phyloP scores from a whole-genome alignment of 2,113 vertebrate species.

The Toxotes jaculatrix region DNA sequence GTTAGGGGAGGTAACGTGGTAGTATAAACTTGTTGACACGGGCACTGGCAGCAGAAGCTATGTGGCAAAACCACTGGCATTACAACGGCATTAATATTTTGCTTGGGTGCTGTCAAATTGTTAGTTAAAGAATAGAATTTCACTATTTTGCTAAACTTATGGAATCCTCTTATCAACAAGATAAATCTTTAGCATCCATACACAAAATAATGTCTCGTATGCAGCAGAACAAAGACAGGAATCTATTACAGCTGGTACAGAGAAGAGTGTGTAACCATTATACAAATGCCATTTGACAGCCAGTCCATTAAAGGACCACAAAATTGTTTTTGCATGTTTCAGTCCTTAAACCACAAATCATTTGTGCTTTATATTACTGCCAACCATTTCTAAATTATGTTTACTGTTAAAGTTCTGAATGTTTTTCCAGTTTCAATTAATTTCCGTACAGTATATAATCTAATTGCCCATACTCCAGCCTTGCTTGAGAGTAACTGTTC shows the following conservation, averaged over 20 bases:
- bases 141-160: background rate
- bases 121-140: background rate
- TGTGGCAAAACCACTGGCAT: background rate
- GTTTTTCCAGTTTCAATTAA: background rate
- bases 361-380: background rate
- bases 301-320: conserved; percentile 13
- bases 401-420: background rate
- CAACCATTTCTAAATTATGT: background rate
- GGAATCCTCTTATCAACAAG: background rate
- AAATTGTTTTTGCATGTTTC: background rate
- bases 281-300: conserved; percentile 18
- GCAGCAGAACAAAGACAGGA: background rate
- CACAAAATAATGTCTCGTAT: background rate
- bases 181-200: background rate
- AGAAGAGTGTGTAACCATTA: conserved; percentile 19
- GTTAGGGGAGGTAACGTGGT: background rate
- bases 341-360: conserved; percentile 9
- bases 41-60: background rate
- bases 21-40: background rate
- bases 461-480: background rate
- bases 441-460: background rate
- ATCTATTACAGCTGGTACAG: conserved; percentile 2
- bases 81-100: background rate
- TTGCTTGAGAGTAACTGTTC: background rate
- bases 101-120: background rate